Conservation (phyloP, 2,113 vertebrate genomes). For the Pygoscelis adeliae region DNA sequence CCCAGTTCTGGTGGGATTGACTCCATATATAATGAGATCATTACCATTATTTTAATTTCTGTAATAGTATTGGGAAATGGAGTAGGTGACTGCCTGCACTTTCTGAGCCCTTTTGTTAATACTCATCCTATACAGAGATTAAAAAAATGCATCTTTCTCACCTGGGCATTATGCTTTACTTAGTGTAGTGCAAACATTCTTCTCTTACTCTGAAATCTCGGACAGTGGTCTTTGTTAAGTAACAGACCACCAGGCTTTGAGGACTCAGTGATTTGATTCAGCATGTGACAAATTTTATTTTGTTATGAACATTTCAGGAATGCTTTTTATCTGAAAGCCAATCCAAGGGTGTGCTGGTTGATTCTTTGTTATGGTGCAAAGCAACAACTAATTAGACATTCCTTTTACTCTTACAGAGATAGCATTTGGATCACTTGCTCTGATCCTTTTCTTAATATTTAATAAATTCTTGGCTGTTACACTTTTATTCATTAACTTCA, state of each 20-base stretch:
- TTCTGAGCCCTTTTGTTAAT: neutral
- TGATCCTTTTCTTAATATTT: constrained; percentile 17
- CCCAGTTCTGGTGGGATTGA: neutral
- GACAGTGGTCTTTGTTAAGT: neutral
- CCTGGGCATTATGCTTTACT: neutral
- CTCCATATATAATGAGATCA: neutral
- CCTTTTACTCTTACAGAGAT: neutral
- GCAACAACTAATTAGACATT: neutral
- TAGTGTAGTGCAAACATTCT: neutral
- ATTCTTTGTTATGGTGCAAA: neutral
- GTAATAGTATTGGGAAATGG: neutral
- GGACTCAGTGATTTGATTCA: neutral
- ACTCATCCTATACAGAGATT: neutral
- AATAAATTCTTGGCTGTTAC: constrained; percentile 10
- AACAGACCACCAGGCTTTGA: neutral
- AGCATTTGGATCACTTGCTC: neutral
- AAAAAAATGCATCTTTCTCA: neutral
- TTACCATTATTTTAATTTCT: neutral
- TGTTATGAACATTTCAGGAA: neutral
- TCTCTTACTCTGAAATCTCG: neutral
- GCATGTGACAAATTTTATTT: neutral
- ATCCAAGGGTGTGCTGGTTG: neutral
- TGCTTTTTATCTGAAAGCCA: neutral
- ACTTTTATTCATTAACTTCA: constrained; percentile 33
- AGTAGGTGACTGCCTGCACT: neutral